Conservation (phyloP, 2,113 vertebrate genomes). For the Zosterops borbonicus region DNA sequence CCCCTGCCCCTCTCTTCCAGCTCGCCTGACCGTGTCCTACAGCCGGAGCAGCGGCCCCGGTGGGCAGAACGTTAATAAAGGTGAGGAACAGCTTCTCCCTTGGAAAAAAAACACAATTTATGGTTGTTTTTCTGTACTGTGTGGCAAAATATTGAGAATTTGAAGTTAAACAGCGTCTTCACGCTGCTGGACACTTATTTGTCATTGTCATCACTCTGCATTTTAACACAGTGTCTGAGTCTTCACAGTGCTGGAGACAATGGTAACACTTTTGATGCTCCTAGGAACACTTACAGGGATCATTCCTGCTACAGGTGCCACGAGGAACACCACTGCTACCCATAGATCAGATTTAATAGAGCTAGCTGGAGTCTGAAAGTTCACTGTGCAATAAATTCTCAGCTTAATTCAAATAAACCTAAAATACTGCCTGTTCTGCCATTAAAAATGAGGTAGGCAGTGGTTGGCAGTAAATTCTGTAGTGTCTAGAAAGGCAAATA, state of each 20-base stretch:
- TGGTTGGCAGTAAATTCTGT: neutral
- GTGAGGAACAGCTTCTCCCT: conserved; percentile 57
- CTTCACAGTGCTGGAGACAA: accelerated
- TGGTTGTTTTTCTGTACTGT: accelerated
- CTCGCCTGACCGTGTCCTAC: conserved; percentile 85
- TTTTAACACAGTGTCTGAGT: neutral
- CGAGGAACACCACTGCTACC: neutral
- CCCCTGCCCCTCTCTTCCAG: conserved; percentile 64
- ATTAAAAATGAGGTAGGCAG: neutral
- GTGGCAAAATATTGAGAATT: neutral
- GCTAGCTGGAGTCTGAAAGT: neutral
- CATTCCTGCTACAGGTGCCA: neutral
- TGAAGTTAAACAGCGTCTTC: neutral
- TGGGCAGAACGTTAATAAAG: conserved; percentile 95
- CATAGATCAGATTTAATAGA: neutral
- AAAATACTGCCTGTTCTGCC: neutral
- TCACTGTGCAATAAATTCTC: neutral
- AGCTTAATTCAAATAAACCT: neutral
- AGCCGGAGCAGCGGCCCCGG: conserved; percentile 91
- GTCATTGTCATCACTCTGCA: neutral
- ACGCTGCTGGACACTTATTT: accelerated
- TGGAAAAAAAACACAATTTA: neutral
- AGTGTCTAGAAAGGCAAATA: neutral
- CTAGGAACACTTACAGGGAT: neutral
- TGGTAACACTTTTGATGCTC: neutral